Base-by-base conservation (phyloP, 2,888 invertebrate genomes). In the Mimumesa dahlbomi region DNA sequence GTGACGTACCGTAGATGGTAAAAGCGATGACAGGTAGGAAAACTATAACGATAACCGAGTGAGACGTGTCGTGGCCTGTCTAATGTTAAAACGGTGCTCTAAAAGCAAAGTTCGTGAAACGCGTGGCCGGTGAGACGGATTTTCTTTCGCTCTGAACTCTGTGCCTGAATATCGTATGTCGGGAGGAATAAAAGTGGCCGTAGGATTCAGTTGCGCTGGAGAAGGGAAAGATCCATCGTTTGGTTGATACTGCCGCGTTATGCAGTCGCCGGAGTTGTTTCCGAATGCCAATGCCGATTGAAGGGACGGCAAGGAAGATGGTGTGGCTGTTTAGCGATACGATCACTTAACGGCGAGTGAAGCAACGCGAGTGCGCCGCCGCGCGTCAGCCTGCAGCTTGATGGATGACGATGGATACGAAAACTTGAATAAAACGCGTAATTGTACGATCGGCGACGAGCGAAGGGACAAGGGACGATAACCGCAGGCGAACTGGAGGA, bases 291-390 rank as follows among this genome's bases (percentile, higher is more conserved):
- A 53, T 46, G 36, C 5, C 1, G 14, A 36, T 36, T 11, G 38
- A 14, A 38, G 9, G 9, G 6, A 13, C 36, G 19, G 42, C 13
- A 11, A 21, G 48, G 48, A 50, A 19, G 38, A 76, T 62, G 72
- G 22, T 43, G 49, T 48, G 53, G 16, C 14, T 25, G 19, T 40
- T 57, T 14, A 18, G 52, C 31, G 72, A 62, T 16, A 72, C 57
- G 42, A 66, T 76, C 36, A 36, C 57, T 58, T 76, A 57, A 66
- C 45, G 31, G 43, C 50, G 25, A 66, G 52, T 36, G n/a, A 11
- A 16, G 16, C 5, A 13, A n/a, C 21, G 29, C 19, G 22, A 2
- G 38, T n/a, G 14, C 9, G 25, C 31, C 6, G 25, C 13, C 11
- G 14, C n/a, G n/a, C n/a, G n/a, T n/a, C n/a, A n/a, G n/a, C n/a